phyloP scores from a whole-genome alignment of 2,888 invertebrate genomes.

The Drosophila mayaguana region DNA sequence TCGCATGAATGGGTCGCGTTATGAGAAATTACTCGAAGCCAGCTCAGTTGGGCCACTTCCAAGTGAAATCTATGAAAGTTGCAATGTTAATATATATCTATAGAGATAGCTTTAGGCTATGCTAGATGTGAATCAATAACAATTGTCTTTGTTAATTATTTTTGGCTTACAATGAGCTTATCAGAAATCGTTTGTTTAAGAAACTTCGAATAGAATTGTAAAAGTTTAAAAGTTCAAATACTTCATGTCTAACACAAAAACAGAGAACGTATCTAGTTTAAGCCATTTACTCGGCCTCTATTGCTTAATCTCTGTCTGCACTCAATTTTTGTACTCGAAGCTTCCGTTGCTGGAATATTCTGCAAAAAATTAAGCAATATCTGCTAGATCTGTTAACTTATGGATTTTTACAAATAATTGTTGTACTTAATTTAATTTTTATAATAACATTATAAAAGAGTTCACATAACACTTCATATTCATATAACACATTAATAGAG shows the following conservation, averaged over 20 bases:
- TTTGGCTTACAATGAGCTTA: neutral
- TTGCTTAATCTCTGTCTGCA: neutral
- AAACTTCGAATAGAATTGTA: neutral
- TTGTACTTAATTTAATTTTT: too few relatives aligned
- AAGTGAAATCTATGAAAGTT: constrained; percentile 79
- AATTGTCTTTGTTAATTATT: constrained; percentile 2
- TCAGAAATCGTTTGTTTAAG: neutral
- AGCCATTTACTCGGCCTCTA: neutral
- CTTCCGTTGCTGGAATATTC: constrained; percentile 2
- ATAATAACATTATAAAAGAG: too few relatives aligned
- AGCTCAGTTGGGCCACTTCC: constrained; percentile 67
- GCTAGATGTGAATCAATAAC: constrained; percentile 29
- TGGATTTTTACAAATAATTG: too few relatives aligned
- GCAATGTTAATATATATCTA: constrained; percentile 25
- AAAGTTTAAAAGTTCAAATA: too few relatives aligned
- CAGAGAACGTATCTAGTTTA: neutral
- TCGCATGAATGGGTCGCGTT: constrained; percentile 57
- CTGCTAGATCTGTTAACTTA: neutral
- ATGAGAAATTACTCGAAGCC: constrained; percentile 36
- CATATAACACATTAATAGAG: too few relatives aligned
- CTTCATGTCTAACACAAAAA: too few relatives aligned
- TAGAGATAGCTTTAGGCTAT: constrained; percentile 13
- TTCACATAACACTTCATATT: too few relatives aligned
- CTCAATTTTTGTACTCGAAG: neutral
- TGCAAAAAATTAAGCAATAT: neutral